Evolutionary conservation across 2,797 vertebrate species (phyloP), one percentile per base, ranked within the genome.

Genomic region (Lagocephalus sceleratus): DNA sequence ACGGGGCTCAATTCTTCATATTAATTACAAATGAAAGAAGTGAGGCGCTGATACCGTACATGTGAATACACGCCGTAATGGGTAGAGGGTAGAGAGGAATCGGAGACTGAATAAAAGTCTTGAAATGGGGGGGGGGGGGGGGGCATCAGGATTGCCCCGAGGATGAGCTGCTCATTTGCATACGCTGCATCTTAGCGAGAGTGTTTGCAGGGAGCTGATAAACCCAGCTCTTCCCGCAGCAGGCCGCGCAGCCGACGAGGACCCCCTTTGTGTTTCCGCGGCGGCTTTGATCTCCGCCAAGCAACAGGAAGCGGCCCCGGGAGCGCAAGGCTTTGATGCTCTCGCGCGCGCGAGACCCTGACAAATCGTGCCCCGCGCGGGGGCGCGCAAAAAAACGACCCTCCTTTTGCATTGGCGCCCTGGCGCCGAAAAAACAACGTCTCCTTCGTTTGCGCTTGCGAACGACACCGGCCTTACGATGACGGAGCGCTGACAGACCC

Each of bases 261-360:
- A 76, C 84, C 80, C 67, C 68, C 42, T 26, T 54, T 57, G 46
- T 56, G 49, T 86, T n/a, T 83, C 73, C 60, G 63, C 41, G 29
- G 21, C 29, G 71, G 71, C 85, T 88, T 87, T 85, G 87, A 87
- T 87, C 85, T 73, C 45, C 21, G 3, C 42, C 56, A 73, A 78
- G 75, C 79, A 70, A 76, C 48, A 20, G 65, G 77, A 68, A 74
- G 79, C 73, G 51, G 68, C 67, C 78, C n/a, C 5, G 56, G 60
- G 73, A 68, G 62, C 12, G 7, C 49, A 43, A n/a, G n/a, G 83
- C 81, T 79, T 85, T 87, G 79, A 86, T 80, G 81, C 69, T 57
- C n/a, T 51, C n/a, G 14, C 65, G 52, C 56, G 69, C 74, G 53
- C 11, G 50, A 63, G 67, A 75, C 19, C 21, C 64, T 71, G 79